Conservation (phyloP, 2,113 vertebrate species). For the Tychaedon coryphoeus region DNA sequence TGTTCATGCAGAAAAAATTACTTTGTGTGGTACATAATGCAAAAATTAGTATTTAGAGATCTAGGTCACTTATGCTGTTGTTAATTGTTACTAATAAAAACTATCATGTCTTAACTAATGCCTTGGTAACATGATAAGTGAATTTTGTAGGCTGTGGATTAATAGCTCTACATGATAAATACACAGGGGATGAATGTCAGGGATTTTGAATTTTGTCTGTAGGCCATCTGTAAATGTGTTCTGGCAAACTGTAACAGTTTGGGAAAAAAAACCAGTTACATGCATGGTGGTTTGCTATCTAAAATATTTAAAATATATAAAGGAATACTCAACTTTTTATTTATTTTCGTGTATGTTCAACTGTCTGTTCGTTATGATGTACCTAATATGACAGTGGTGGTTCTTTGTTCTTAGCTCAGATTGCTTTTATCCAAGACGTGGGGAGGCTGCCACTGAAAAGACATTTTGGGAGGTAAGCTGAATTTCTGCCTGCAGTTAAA, state of each 20-base stretch:
- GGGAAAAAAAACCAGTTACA: fast-evolving
- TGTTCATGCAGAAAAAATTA: background rate
- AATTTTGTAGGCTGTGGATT: background rate
- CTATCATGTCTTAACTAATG: background rate
- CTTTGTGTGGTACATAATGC: background rate
- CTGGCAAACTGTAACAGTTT: background rate
- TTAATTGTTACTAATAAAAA: background rate
- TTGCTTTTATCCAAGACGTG: slow-evolving; percentile 91
- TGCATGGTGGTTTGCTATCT: background rate
- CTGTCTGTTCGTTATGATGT: background rate
- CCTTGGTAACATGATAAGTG: background rate
- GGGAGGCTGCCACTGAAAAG: slow-evolving; percentile 85
- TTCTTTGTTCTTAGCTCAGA: slow-evolving; percentile 82
- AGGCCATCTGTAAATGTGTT: background rate
- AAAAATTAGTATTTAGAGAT: background rate
- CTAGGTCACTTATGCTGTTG: fast-evolving
- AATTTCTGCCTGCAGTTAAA: background rate
- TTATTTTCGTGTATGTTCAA: background rate
- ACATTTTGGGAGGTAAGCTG: slow-evolving; percentile 81
- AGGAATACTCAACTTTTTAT: fast-evolving
- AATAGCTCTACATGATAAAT: background rate
- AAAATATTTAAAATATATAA: background rate
- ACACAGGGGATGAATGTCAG: too few species aligned
- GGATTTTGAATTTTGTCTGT: background rate
- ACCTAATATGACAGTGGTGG: background rate